Percentiles rank a stretch among this genome's conserved stretches.
These are phyloP conservation scores for Philereme vetulata DNA, from an alignment of 2,888 invertebrate genomes.

Conservation along the genomic window DNA sequence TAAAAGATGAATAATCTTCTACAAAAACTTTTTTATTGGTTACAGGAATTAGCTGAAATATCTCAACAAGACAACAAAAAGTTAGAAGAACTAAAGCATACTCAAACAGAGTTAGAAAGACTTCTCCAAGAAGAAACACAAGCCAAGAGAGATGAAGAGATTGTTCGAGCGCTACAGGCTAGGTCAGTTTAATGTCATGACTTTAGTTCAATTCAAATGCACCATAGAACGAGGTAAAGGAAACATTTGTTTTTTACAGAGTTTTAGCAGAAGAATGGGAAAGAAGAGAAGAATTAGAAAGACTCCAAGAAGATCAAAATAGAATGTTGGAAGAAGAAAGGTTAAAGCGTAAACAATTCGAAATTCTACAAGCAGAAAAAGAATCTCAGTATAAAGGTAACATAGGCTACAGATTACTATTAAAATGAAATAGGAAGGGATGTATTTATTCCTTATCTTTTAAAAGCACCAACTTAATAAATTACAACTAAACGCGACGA, in stretches of 20 bases:
- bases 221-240: background rate
- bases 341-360: constrained; percentile 89
- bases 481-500: no score
- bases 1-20: no score
- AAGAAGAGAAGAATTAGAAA: constrained; percentile 90
- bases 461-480: no score
- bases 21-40: background rate
- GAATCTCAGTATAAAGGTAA: constrained; percentile 87
- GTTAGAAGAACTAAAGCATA: constrained; percentile 88
- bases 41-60: constrained; percentile 86
- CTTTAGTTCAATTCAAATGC: background rate
- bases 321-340: constrained; percentile 89
- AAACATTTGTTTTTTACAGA: constrained; percentile 50
- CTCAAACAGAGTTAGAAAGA: constrained; percentile 87
- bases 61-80: constrained; percentile 89
- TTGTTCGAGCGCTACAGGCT: constrained; percentile 87
- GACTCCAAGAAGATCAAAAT: constrained; percentile 90
- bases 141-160: constrained; percentile 93
- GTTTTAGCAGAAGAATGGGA: constrained; percentile 94
- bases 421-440: no score
- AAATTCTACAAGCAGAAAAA: constrained; percentile 88
- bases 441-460: no score
- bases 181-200: constrained; percentile 58
- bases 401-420: no score
- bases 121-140: constrained; percentile 92